A percentile compares a stretch with the other conserved stretches of the same genome.
These are phyloP conservation scores for Dichetophora obliterata DNA, from an alignment of 2,888 invertebrate genomes.

Conservation along the genomic window DNA sequence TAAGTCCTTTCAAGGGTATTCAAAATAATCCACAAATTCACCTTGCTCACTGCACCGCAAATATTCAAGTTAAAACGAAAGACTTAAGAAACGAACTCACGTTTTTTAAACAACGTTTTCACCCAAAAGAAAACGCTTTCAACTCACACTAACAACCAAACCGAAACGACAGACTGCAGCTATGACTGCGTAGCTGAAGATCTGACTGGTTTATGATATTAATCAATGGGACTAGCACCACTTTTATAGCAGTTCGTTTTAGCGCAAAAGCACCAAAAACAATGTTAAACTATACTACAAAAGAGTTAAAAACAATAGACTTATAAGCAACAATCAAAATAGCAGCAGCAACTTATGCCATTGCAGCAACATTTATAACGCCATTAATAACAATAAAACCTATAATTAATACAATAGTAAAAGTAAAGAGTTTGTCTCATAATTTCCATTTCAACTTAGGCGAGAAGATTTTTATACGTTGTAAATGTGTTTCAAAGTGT, in stretches of 20 bases:
- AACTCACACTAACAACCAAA: constrained; percentile 47
- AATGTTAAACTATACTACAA: background rate
- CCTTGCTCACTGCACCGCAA: background rate
- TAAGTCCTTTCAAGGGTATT: constrained; percentile 15
- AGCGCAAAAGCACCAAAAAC: constrained; percentile 32
- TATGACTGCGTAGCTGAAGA: constrained; percentile 61
- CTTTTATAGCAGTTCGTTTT: constrained; percentile 65
- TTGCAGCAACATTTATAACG: no score
- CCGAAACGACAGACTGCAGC: constrained; percentile 44
- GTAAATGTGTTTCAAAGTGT: no score
- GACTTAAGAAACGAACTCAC: constrained; percentile 55
- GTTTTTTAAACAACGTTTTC: no score
- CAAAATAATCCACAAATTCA: constrained; percentile 36
- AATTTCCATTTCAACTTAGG: no score
- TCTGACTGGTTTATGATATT: constrained; percentile 70
- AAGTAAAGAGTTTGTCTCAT: no score
- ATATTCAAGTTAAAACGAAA: constrained; percentile 43
- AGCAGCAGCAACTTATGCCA: no score
- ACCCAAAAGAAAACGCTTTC: constrained; percentile 30
- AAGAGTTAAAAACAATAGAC: no score
- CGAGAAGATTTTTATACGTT: no score
- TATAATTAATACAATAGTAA: no score
- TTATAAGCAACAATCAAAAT: no score
- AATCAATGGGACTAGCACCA: constrained; percentile 62
- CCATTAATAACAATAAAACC: no score